Conservation (phyloP, 2,797 vertebrate species). For the Malacoraja senta region DNA sequence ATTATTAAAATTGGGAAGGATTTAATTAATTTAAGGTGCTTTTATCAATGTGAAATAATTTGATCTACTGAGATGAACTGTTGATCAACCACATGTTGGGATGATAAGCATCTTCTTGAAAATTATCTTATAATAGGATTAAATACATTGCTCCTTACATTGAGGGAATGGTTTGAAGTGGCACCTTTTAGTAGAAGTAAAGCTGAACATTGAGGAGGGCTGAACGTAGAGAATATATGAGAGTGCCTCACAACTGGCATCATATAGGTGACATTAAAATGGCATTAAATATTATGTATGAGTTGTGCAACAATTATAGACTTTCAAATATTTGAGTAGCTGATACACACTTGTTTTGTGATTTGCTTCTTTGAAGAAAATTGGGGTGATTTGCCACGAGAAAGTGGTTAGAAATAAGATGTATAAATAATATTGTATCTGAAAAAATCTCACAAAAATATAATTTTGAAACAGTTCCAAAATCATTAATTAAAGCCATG, state of each 20-base stretch:
- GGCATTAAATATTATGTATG: background rate
- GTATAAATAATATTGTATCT: background rate
- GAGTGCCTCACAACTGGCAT: background rate
- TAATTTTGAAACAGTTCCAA: background rate
- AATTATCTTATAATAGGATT: background rate
- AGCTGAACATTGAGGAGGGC: background rate
- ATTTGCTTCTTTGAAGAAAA: background rate
- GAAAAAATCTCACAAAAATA: background rate
- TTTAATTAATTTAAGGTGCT: background rate
- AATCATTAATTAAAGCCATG: background rate
- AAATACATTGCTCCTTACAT: background rate
- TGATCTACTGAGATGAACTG: background rate
- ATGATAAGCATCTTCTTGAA: background rate
- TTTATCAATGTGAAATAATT: slow-evolving; percentile 3
- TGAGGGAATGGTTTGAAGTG: background rate
- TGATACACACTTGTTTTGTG: background rate
- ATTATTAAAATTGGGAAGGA: background rate
- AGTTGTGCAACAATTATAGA: background rate
- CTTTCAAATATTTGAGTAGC: background rate
- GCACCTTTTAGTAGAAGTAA: background rate
- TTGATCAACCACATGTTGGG: background rate
- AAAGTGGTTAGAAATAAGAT: background rate
- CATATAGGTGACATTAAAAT: background rate
- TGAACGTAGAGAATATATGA: background rate
- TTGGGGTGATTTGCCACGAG: background rate